phyloP scores from a whole-genome alignment of 2,113 vertebrate species.

The Muntiacus muntjak region DNA sequence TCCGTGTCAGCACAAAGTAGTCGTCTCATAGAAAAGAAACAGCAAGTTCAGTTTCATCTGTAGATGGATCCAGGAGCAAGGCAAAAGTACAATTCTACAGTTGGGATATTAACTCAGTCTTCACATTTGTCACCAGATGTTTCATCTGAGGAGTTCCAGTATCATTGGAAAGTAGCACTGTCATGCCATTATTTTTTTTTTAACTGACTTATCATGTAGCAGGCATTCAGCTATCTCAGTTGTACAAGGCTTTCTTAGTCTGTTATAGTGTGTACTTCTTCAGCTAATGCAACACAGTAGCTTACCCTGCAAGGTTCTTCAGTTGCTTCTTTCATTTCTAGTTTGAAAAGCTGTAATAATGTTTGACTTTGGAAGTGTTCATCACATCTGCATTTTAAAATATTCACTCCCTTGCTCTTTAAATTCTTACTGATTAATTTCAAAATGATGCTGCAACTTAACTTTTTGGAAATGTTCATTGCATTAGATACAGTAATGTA shows the following conservation, averaged over 20 bases:
- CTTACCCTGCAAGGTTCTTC: neutral
- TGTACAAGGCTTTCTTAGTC: neutral
- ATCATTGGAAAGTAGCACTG: neutral
- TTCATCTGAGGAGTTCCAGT: neutral
- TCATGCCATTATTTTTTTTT: neutral
- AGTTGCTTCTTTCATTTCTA: neutral
- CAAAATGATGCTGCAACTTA: neutral
- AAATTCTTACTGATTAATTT: neutral
- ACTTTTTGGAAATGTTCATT: neutral
- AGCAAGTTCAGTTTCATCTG: neutral
- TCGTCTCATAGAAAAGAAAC: neutral
- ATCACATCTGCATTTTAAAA: neutral
- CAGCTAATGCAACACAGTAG: neutral
- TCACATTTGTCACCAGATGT: neutral
- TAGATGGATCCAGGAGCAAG: neutral
- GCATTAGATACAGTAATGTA: neutral
- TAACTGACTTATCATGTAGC: neutral
- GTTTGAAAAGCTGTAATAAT: neutral
- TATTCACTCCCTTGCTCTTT: neutral
- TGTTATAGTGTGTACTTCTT: neutral
- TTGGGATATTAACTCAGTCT: neutral
- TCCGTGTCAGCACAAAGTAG: neutral
- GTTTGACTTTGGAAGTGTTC: constrained; percentile 16
- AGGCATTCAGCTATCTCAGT: neutral
- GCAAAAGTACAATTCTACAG: neutral